Conservation (phyloP, 2,797 vertebrate genomes). For the Lagorchestes hirsutus region DNA sequence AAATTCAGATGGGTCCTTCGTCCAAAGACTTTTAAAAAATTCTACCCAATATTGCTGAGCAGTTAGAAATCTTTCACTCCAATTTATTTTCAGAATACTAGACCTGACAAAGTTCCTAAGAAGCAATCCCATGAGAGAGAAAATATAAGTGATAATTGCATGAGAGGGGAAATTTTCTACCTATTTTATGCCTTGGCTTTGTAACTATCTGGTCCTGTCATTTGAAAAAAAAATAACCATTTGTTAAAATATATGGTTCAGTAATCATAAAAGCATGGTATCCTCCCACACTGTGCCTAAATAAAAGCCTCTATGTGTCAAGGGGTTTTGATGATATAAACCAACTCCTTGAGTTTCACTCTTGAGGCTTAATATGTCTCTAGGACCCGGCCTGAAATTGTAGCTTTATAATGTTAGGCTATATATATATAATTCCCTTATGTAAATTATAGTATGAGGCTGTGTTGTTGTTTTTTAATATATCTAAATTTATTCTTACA, state of each 20-base stretch:
- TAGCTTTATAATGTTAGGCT: conserved; percentile 63
- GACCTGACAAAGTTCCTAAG: conserved; percentile 37
- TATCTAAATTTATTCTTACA: conserved; percentile 54
- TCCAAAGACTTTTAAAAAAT: not conserved
- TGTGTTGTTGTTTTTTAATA: not conserved
- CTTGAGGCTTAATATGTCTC: conserved; percentile 56
- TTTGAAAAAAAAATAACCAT: conserved; percentile 21
- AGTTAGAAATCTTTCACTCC: not conserved
- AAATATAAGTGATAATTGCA: not conserved
- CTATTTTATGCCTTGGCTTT: conserved; percentile 22
- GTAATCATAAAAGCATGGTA: not conserved
- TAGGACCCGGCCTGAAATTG: conserved; percentile 31
- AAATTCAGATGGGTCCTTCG: not conserved
- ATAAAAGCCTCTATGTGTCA: not conserved
- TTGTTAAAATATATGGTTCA: conserved; percentile 29
- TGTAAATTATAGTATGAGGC: conserved; percentile 56
- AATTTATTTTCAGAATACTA: conserved; percentile 71
- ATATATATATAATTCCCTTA: conserved; percentile 45
- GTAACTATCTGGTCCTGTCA: conserved; percentile 13
- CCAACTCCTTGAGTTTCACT: conserved; percentile 41
- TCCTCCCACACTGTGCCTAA: conserved; percentile 36
- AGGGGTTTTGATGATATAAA: conserved; percentile 1
- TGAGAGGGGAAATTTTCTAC: not conserved
- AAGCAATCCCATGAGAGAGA: conserved; percentile 36
- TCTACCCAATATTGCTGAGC: conserved; percentile 31